Conservation (phyloP, 2,113 vertebrate species). For the Esox niger region DNA sequence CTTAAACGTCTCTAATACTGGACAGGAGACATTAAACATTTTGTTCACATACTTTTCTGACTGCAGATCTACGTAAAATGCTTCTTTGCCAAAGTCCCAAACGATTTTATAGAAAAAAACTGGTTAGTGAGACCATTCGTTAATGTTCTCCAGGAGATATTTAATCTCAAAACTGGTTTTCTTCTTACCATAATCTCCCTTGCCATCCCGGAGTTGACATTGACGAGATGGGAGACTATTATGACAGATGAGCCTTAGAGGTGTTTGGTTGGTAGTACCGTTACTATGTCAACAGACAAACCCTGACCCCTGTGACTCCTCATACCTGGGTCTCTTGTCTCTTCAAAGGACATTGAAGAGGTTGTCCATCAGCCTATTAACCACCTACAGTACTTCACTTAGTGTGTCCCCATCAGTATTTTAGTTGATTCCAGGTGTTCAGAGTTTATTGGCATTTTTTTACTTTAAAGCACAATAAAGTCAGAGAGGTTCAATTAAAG, state of each 20-base stretch:
- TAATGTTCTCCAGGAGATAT: background rate
- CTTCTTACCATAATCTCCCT: too few relatives aligned
- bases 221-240: conserved; percentile 2
- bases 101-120: too few relatives aligned
- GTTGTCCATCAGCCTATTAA: conserved; percentile 62
- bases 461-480: conserved; percentile 71
- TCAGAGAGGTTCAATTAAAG: conserved; percentile 64
- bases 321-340: conserved; percentile 32
- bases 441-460: conserved; percentile 62
- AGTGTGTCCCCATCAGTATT: conserved; percentile 54
- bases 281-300: conserved; percentile 48
- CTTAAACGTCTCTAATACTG: too few relatives aligned
- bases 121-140: too few relatives aligned
- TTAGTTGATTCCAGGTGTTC: conserved; percentile 75
- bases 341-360: conserved; percentile 45
- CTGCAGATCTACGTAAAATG: too few relatives aligned
- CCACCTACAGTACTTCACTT: conserved; percentile 61
- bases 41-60: too few relatives aligned
- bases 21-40: too few relatives aligned
- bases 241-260: conserved; percentile 29
- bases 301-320: conserved; percentile 18
- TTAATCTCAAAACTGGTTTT: too few relatives aligned
- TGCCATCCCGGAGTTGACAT: conserved; percentile 1
- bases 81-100: too few relatives aligned
- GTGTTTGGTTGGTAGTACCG: conserved; percentile 31